Percentiles rank a stretch among this genome's conserved stretches.
phyloP scores from a whole-genome alignment of 1,140 invertebrate species.

The Lucilia cuprina region DNA sequence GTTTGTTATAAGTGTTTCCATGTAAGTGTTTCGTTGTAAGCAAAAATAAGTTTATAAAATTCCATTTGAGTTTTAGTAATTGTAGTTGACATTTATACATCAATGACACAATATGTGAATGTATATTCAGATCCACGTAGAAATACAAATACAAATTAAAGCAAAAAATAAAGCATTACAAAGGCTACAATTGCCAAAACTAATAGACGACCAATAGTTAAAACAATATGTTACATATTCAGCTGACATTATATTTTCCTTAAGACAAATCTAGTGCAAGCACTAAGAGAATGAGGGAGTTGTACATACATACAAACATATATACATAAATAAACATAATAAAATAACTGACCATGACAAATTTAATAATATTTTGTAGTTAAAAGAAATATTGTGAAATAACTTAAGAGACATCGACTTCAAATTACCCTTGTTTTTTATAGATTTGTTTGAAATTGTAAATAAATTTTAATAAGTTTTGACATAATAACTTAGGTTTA shows the following conservation, averaged over 20 bases:
- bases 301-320: too few relatives aligned
- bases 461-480: too few relatives aligned
- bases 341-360: slow-evolving; percentile 28
- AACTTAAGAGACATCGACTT: too few relatives aligned
- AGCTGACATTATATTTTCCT: not conserved
- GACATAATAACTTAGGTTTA: too few relatives aligned
- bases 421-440: too few relatives aligned
- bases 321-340: not conserved
- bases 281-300: not conserved
- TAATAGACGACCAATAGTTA: slow-evolving; percentile 31
- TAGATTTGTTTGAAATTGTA: too few relatives aligned
- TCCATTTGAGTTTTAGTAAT: not conserved
- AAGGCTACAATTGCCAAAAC: slow-evolving; percentile 30
- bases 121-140: not conserved
- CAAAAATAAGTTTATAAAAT: not conserved
- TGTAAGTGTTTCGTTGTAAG: too few relatives aligned
- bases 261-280: not conserved
- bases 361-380: slow-evolving; percentile 11
- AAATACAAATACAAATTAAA: not conserved
- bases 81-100: slow-evolving; percentile 19
- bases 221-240: slow-evolving; percentile 11
- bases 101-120: not conserved
- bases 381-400: too few relatives aligned
- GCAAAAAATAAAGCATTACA: not conserved
- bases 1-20: not conserved